Conservation (phyloP, 2,888 invertebrate species). For the Tinea trinotella region DNA sequence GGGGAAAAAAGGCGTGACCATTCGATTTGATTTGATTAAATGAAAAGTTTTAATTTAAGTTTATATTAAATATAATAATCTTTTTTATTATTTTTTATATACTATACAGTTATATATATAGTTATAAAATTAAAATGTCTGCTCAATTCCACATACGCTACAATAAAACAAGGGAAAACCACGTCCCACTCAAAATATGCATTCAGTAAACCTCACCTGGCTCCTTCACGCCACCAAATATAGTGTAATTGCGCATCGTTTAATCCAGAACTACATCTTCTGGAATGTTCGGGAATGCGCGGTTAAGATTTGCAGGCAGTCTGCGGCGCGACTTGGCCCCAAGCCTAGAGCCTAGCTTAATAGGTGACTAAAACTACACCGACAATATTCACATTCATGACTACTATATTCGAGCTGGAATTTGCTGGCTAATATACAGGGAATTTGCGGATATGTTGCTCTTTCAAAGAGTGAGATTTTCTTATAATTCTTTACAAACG, state of each 20-base stretch:
- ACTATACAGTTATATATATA: too few species aligned
- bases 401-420: constrained; percentile 10
- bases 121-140: background rate
- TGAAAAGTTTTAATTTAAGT: too few species aligned
- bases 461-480: background rate
- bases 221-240: constrained; percentile 45
- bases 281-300: constrained; percentile 62
- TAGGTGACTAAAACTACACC: constrained; percentile 41
- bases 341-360: constrained; percentile 55
- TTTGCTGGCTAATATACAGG: constrained; percentile 1
- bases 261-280: constrained; percentile 64
- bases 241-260: constrained; percentile 67
- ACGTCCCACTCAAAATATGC: constrained; percentile 10
- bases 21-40: too few species aligned
- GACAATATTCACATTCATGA: constrained; percentile 16
- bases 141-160: background rate
- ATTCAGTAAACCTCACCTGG: constrained; percentile 47
- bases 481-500: too few species aligned
- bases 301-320: constrained; percentile 57
- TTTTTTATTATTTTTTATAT: too few species aligned
- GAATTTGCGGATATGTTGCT: background rate
- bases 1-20: too few species aligned
- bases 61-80: too few species aligned
- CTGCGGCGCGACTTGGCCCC: constrained; percentile 60
- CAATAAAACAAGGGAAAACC: background rate